A percentile compares a stretch with the other conserved stretches of the same genome.
Evolutionary conservation across 2,888 invertebrate genomes (phyloP).

Genomic region (Entomobrya multifasciata): DNA sequence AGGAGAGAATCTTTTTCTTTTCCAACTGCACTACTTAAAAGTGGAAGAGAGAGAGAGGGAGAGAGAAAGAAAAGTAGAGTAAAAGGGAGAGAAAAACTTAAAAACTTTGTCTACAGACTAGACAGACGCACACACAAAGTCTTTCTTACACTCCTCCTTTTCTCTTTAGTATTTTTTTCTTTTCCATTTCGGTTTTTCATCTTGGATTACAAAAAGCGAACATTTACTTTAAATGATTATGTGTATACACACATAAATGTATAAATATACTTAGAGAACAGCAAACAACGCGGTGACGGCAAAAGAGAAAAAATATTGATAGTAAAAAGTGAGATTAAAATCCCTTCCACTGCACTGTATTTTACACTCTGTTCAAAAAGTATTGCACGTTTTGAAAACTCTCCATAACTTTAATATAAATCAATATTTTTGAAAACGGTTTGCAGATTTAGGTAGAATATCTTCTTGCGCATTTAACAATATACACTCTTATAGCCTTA

Average conservation of each 20-base stretch:
- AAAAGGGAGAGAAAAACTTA: constrained; percentile 54
- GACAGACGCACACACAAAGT: constrained; percentile 4
- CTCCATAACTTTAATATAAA: no score
- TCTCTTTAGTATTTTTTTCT: constrained; percentile 19
- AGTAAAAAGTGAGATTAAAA: constrained; percentile 68
- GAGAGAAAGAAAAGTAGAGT: neutral
- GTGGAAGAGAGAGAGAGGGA: neutral
- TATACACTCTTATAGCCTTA: no score
- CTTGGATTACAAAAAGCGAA: constrained; percentile 48
- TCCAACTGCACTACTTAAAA: constrained; percentile 46
- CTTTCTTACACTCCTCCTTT: neutral
- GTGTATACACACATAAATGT: constrained; percentile 1
- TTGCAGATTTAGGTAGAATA: no score
- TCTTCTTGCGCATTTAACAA: no score
- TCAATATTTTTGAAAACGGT: no score
- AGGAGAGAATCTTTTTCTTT: constrained; percentile 46
- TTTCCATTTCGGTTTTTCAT: constrained; percentile 55
- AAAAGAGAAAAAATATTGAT: neutral
- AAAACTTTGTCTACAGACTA: constrained; percentile 60
- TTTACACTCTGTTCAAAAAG: no score
- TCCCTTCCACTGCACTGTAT: constrained; percentile 25
- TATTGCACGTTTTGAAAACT: no score
- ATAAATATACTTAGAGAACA: neutral
- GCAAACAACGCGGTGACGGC: constrained; percentile 21
- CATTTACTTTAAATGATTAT: constrained; percentile 49